phyloP scores from a whole-genome alignment of 2,888 invertebrate genomes.

The Aspidiotus rigidus region DNA sequence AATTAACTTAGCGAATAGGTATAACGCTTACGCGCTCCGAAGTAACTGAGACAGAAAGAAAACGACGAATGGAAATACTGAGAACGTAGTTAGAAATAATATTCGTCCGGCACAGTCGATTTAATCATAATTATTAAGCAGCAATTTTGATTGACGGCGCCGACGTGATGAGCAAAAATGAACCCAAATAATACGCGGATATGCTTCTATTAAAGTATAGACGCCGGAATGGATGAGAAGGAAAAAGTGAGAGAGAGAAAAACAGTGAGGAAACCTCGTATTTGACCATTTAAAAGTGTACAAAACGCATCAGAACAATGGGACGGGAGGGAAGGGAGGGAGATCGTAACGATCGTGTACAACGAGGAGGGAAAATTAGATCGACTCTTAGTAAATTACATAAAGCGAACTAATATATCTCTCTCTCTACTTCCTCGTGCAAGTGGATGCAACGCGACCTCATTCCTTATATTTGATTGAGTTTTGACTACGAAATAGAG shows the following conservation, averaged over 20 bases:
- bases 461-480: no score
- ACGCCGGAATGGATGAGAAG: background rate
- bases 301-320: background rate
- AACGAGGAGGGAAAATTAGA: background rate
- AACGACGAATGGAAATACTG: background rate
- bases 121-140: slow-evolving; percentile 28
- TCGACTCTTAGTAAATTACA: background rate
- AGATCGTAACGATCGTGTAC: background rate
- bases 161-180: slow-evolving; percentile 31
- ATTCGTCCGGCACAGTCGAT: slow-evolving; percentile 10
- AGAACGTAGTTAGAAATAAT: background rate
- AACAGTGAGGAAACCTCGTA: background rate
- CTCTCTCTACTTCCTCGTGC: background rate
- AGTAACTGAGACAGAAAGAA: no score
- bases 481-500: no score
- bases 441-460: no score
- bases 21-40: no score
- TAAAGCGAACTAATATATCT: background rate
- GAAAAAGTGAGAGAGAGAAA: no score
- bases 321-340: background rate
- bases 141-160: slow-evolving; percentile 29
- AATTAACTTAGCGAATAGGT: no score
- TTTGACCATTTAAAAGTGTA: background rate
- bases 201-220: background rate
- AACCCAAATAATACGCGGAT: slow-evolving; percentile 20